phyloP scores from a whole-genome alignment of 2,113 vertebrate genomes.

The Myodes glareolus region DNA sequence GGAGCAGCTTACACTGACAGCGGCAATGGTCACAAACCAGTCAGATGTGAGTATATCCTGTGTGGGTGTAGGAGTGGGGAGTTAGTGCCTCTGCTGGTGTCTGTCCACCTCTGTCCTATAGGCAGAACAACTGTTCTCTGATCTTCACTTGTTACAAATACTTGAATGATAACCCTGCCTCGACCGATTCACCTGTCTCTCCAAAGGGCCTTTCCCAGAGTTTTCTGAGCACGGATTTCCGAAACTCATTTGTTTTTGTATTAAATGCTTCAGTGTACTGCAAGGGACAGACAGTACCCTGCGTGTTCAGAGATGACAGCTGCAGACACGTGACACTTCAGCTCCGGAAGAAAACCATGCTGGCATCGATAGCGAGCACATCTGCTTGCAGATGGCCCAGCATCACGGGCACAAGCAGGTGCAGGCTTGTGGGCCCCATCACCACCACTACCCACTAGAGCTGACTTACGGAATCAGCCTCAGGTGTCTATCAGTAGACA shows the following conservation, averaged over 20 bases:
- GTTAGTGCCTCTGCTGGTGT: not conserved
- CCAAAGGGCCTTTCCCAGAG: not conserved
- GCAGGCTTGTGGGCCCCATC: not conserved
- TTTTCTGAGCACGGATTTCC: slow-evolving; percentile 40
- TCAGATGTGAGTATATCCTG: not conserved
- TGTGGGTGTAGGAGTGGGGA: no score
- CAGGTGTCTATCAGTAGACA: no score
- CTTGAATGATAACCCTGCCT: not conserved
- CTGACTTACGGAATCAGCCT: not conserved
- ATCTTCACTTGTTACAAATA: not conserved
- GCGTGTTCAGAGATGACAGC: not conserved
- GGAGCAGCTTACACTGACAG: not conserved
- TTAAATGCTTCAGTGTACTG: not conserved
- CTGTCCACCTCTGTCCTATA: not conserved
- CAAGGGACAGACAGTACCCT: not conserved
- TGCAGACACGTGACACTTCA: not conserved
- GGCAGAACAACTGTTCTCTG: not conserved
- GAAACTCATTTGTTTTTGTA: slow-evolving; percentile 3
- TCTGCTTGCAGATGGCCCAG: not conserved
- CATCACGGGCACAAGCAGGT: not conserved
- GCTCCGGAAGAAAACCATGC: not conserved
- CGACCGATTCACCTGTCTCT: not conserved
- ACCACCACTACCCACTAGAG: not conserved
- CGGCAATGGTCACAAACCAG: not conserved
- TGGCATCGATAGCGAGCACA: not conserved